phyloP scores from a whole-genome alignment of 2,113 vertebrate genomes.

The Corvus moneduloides region DNA sequence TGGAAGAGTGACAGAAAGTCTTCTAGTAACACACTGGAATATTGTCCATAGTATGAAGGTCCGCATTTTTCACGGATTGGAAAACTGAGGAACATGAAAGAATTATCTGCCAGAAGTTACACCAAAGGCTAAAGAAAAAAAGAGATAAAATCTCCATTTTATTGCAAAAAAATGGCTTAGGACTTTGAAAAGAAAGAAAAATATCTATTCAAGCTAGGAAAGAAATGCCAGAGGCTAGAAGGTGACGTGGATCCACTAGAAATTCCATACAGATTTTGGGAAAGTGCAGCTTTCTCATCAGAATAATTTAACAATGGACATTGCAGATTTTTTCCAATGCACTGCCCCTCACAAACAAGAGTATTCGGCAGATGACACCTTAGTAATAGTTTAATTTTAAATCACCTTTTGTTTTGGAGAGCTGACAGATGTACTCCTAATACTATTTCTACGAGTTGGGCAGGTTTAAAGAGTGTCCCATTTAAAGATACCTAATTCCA shows the following conservation, averaged over 20 bases:
- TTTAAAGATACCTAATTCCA: not conserved
- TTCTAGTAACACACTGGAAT: not conserved
- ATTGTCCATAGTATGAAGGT: accelerated
- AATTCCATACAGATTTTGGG: not conserved
- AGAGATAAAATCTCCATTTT: not conserved
- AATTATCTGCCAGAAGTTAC: not conserved
- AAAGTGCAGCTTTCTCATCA: not conserved
- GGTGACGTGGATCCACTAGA: not conserved
- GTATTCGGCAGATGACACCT: not conserved
- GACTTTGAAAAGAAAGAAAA: not conserved
- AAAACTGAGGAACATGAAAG: not conserved
- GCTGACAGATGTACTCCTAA: not conserved
- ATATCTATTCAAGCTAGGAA: not conserved
- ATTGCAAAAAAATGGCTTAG: not conserved
- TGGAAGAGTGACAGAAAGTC: not conserved
- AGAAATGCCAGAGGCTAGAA: not conserved
- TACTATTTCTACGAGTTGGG: not conserved
- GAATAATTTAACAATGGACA: not conserved
- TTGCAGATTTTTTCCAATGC: not conserved
- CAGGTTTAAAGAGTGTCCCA: not conserved
- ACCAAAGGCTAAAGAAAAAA: not conserved
- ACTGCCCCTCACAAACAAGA: not conserved
- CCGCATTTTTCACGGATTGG: not conserved
- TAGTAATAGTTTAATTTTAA: not conserved
- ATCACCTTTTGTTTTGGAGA: not conserved